These are phyloP conservation scores for Scaptomyza hsui DNA, from an alignment of 1,140 invertebrate species.

Conservation along the genomic window DNA sequence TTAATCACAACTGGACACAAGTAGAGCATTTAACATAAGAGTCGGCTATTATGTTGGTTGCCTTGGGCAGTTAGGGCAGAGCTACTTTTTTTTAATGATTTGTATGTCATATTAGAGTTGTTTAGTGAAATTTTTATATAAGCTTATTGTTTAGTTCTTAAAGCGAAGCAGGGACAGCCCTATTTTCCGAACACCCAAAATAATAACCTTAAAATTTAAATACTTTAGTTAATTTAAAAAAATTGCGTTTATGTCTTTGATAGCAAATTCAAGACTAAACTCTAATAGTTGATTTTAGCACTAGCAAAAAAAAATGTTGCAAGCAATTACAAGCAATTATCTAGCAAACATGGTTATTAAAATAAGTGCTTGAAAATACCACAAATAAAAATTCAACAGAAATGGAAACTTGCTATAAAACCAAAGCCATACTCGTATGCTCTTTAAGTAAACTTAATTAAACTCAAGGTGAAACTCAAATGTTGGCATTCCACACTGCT, in stretches of 20 bases:
- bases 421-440: neutral
- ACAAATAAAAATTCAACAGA: neutral
- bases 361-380: neutral
- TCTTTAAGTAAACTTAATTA: constrained; percentile 3
- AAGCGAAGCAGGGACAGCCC: too few species aligned
- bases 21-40: constrained; percentile 30
- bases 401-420: constrained; percentile 1
- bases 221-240: too few species aligned
- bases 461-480: constrained; percentile 5
- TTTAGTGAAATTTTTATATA: too few species aligned
- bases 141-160: too few species aligned
- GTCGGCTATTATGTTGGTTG: neutral
- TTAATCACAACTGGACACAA: constrained; percentile 72
- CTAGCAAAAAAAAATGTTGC: neutral
- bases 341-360: constrained; percentile 6
- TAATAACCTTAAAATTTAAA: too few species aligned
- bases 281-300: too few species aligned
- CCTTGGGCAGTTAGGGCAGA: neutral
- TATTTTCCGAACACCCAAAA: too few species aligned
- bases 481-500: neutral
- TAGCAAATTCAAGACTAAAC: too few species aligned
- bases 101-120: neutral
- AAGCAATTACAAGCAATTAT: constrained; percentile 7
- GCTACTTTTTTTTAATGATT: neutral
- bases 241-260: too few species aligned